Evolutionary conservation across 2,888 invertebrate species (phyloP).

Genomic region (Zelleria hepariella): DNA sequence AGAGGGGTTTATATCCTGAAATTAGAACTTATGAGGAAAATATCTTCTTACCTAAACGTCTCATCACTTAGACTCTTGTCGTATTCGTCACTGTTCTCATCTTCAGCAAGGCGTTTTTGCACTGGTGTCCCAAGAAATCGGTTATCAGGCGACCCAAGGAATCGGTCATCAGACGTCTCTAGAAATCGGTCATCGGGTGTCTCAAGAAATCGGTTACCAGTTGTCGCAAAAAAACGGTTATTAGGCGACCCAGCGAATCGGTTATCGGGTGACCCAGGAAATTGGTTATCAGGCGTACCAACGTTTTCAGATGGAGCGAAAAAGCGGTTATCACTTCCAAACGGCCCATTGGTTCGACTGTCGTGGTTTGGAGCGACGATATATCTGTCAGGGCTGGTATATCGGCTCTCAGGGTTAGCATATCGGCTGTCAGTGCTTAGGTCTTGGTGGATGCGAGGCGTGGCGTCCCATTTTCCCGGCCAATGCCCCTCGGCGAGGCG

Average conservation of each 20-base stretch:
- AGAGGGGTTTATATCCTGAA: too few species aligned
- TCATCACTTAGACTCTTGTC: neutral
- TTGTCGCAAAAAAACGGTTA: neutral
- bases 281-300: neutral
- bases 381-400: neutral
- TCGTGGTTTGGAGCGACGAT: neutral
- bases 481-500: neutral
- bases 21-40: too few species aligned
- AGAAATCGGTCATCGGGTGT: neutral
- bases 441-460: neutral
- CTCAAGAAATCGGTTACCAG: neutral
- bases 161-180: neutral
- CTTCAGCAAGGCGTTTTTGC: neutral
- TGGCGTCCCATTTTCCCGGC: neutral
- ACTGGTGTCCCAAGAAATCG: neutral
- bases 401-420: neutral
- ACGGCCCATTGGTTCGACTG: neutral
- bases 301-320: neutral
- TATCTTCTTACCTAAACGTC: neutral
- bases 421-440: neutral
- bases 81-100: neutral
- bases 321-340: neutral
- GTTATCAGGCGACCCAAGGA: neutral
- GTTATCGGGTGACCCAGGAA: neutral
- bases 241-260: neutral